A percentile compares a stretch with the other conserved stretches of the same genome.
Evolutionary conservation across 2,797 vertebrate species (phyloP).

Genomic region (Lacerta agilis): DNA sequence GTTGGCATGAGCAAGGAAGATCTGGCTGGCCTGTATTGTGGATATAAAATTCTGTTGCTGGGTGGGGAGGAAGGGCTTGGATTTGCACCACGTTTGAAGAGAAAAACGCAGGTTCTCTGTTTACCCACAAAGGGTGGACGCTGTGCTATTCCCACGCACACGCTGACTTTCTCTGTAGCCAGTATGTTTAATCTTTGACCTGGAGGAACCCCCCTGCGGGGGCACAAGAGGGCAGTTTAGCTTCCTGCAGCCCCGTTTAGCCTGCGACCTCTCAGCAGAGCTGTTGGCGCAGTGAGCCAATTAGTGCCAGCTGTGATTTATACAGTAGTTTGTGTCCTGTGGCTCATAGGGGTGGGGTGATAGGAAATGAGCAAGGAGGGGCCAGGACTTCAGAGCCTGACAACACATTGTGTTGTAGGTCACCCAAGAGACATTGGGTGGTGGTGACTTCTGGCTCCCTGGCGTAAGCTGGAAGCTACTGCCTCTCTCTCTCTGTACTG

Average conservation of each 20-base stretch:
- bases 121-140: background rate
- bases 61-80: background rate
- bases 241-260: constrained; percentile 38
- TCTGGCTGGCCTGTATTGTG: background rate
- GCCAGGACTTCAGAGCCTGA: constrained; percentile 1
- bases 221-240: constrained; percentile 25
- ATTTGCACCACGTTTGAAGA: background rate
- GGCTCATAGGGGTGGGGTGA: constrained; percentile 22
- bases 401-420: constrained; percentile 13
- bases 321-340: constrained; percentile 23
- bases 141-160: background rate
- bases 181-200: constrained; percentile 42
- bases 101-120: background rate
- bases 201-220: constrained; percentile 19
- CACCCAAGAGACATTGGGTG: constrained; percentile 1
- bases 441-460: background rate
- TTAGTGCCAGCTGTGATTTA: constrained; percentile 50
- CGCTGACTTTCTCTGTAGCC: background rate
- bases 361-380: background rate
- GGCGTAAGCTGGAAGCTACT: background rate
- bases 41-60: background rate
- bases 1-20: background rate
- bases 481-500: background rate
- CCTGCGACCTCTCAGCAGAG: constrained; percentile 30
- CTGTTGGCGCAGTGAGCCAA: constrained; percentile 36